phyloP scores from a whole-genome alignment of 2,113 vertebrate species.

The Potamarius usumacintae region DNA sequence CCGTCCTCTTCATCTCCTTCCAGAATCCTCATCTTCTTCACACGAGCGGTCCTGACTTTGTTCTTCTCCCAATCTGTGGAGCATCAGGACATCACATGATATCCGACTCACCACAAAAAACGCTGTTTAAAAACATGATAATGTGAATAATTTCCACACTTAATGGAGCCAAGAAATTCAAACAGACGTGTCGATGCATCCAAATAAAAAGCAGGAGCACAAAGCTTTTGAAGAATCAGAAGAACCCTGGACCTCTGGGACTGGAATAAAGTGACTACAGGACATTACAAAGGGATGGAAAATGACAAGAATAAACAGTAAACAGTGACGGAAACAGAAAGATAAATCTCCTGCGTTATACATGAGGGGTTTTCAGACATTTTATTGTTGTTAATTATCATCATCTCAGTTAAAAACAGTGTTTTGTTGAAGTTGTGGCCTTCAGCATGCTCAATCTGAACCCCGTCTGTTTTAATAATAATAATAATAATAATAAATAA shows the following conservation, averaged over 20 bases:
- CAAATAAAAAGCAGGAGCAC: constrained; percentile 13
- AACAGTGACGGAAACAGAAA: not conserved
- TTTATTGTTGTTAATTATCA: not conserved
- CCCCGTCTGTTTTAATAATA: no score
- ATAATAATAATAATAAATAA: no score
- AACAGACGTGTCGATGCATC: not conserved
- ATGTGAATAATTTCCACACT: constrained; percentile 15
- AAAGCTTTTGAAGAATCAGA: constrained; percentile 16
- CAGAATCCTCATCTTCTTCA: not conserved
- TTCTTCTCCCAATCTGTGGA: not conserved
- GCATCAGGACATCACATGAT: not conserved
- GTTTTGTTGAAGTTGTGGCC: no score
- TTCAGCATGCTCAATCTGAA: no score
- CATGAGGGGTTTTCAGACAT: not conserved
- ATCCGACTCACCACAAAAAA: not conserved
- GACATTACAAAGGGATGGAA: not conserved
- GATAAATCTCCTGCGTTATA: no score
- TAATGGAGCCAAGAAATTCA: not conserved
- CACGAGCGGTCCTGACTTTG: not conserved
- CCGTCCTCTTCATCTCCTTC: not conserved
- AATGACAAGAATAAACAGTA: not conserved
- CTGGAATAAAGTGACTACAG: not conserved
- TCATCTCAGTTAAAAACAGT: not conserved
- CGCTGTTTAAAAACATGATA: not conserved
- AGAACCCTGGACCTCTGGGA: not conserved